These are phyloP conservation scores for Pangasius larnaudii DNA, from an alignment of 2,797 vertebrate species.

Conservation along the genomic window DNA sequence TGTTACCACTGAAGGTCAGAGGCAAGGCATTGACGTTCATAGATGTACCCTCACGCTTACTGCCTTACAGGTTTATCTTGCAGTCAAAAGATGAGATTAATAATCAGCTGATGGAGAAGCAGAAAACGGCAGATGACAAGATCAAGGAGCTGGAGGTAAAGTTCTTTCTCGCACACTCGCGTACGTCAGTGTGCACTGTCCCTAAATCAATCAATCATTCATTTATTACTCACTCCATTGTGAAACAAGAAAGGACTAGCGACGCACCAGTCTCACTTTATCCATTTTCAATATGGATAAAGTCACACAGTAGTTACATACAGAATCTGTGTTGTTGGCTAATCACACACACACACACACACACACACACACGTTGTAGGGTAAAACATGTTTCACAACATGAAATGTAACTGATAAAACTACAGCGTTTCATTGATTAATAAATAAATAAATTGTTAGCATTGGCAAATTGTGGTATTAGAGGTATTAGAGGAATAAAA, in stretches of 20 bases:
- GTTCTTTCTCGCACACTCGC: background rate
- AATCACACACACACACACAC: background rate
- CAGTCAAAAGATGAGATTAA: slow-evolving; percentile 90
- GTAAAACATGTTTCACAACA: background rate
- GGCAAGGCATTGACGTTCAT: background rate
- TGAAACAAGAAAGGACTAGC: background rate
- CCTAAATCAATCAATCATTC: background rate
- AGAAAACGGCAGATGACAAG: slow-evolving; percentile 91
- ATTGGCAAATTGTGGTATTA: background rate
- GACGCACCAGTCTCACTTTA: background rate
- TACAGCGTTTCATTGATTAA: background rate
- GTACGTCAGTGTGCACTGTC: background rate
- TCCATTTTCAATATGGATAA: background rate
- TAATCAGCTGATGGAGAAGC: slow-evolving; percentile 88
- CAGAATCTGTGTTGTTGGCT: background rate
- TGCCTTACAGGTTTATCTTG: slow-evolving; percentile 86
- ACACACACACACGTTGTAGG: background rate
- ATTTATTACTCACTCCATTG: background rate
- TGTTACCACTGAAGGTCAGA: background rate
- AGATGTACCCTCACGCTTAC: background rate
- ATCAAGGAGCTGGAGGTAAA: slow-evolving; percentile 94
- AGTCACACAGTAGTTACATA: background rate
- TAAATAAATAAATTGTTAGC: background rate
- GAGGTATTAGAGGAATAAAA: background rate
- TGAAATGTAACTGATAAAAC: background rate